A percentile compares a stretch with the other conserved stretches of the same genome.
These are phyloP conservation scores for Hylia prasina DNA, from an alignment of 2,113 vertebrate species.

Conservation along the genomic window DNA sequence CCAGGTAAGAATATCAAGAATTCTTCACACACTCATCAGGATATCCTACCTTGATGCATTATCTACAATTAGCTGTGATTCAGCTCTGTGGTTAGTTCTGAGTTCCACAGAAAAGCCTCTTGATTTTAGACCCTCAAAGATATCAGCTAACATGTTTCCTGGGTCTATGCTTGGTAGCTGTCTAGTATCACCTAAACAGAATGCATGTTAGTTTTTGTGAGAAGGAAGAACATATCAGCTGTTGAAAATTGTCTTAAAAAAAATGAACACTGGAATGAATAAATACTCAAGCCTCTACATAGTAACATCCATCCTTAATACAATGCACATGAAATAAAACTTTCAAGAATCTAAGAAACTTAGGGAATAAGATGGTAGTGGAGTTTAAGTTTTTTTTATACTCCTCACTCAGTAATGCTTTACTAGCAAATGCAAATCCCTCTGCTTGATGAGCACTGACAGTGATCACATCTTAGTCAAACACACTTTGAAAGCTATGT, in stretches of 20 bases:
- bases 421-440: background rate
- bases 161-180: slow-evolving; percentile 86
- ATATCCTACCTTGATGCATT: slow-evolving; percentile 78
- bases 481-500: background rate
- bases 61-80: slow-evolving; percentile 81
- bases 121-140: slow-evolving; percentile 72
- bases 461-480: background rate
- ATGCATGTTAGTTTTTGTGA: background rate
- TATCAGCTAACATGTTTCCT: slow-evolving; percentile 78
- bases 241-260: background rate
- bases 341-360: background rate
- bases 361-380: background rate
- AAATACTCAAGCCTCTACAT: background rate
- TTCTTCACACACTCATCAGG: background rate
- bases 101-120: slow-evolving; percentile 77
- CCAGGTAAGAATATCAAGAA: background rate
- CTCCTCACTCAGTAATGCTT: background rate
- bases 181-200: slow-evolving; percentile 77
- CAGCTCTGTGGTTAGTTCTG: slow-evolving; percentile 82
- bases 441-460: background rate
- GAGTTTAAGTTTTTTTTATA: background rate
- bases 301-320: background rate
- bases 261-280: background rate
- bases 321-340: background rate
- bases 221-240: background rate